These are phyloP conservation scores for Neogale vison DNA, from an alignment of 2,113 vertebrate genomes.

Conservation along the genomic window DNA sequence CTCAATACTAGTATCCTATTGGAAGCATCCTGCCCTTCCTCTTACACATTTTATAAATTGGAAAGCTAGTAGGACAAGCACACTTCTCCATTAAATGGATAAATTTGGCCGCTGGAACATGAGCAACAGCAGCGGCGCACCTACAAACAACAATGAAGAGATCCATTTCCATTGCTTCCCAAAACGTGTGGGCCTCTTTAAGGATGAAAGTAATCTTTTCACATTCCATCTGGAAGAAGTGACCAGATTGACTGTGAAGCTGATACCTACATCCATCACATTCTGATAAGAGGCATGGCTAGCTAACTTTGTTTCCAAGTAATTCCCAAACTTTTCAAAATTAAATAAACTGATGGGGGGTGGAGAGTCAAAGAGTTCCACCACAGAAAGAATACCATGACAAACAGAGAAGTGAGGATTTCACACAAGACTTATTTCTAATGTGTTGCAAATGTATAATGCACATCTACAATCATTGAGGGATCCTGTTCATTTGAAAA, in stretches of 20 bases:
- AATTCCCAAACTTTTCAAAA: not conserved
- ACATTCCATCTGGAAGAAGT: not conserved
- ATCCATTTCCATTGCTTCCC: constrained; percentile 33
- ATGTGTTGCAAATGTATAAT: not conserved
- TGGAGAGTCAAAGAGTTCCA: not conserved
- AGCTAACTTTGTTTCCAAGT: constrained; percentile 8
- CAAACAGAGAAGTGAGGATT: not conserved
- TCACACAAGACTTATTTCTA: not conserved
- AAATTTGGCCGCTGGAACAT: constrained; percentile 53
- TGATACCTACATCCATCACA: not conserved
- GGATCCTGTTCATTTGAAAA: not conserved
- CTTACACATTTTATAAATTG: constrained; percentile 51
- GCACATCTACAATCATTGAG: not conserved
- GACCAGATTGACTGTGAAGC: not conserved
- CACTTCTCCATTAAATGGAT: constrained; percentile 61
- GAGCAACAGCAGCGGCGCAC: not conserved
- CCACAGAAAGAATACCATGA: not conserved
- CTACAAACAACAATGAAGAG: constrained; percentile 35
- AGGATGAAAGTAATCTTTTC: constrained; percentile 40
- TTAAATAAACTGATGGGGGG: not conserved
- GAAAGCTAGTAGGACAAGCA: constrained; percentile 63
- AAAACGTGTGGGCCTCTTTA: constrained; percentile 43
- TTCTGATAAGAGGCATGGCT: not conserved
- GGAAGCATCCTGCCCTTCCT: constrained; percentile 51
- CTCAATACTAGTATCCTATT: not conserved